Percentiles rank a stretch among this genome's conserved stretches.
Evolutionary conservation across 2,113 vertebrate genomes (phyloP).

Genomic region (Prionailurus bengalensis): DNA sequence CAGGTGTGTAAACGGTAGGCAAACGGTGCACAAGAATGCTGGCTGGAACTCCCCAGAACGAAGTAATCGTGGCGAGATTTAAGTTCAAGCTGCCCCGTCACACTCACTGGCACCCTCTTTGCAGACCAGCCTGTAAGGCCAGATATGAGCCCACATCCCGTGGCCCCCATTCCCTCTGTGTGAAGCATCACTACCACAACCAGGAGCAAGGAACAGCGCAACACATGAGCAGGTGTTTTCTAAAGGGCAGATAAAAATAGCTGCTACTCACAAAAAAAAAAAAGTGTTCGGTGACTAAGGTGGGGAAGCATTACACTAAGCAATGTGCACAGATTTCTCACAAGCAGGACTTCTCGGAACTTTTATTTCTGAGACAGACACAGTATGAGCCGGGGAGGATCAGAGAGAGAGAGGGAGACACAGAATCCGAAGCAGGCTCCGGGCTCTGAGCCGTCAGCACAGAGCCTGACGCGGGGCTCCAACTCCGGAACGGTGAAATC

Average conservation of each 20-base stretch:
- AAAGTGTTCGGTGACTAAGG: not conserved
- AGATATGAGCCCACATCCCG: accelerated
- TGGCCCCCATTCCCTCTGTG: not conserved
- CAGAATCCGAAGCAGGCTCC: no score
- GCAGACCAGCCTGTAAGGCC: not conserved
- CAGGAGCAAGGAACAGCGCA: not conserved
- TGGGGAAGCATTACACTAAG: not conserved
- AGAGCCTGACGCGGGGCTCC: no score
- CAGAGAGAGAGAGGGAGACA: no score
- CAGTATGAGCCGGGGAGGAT: no score
- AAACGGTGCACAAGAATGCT: not conserved
- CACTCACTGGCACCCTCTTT: accelerated
- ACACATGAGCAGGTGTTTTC: not conserved
- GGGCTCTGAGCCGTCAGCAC: no score
- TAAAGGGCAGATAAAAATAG: not conserved
- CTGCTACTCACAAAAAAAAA: not conserved
- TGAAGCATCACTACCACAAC: not conserved
- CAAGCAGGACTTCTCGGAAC: no score
- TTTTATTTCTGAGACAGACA: no score
- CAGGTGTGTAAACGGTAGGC: no score
- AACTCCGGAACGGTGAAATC: no score
- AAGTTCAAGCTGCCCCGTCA: not conserved
- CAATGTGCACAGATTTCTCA: not conserved
- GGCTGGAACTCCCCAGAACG: not conserved
- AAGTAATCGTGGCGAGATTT: not conserved